Evolutionary conservation across 2,888 invertebrate genomes (phyloP), one percentile per base, ranked within the genome.

Genomic region (Antitype chi): DNA sequence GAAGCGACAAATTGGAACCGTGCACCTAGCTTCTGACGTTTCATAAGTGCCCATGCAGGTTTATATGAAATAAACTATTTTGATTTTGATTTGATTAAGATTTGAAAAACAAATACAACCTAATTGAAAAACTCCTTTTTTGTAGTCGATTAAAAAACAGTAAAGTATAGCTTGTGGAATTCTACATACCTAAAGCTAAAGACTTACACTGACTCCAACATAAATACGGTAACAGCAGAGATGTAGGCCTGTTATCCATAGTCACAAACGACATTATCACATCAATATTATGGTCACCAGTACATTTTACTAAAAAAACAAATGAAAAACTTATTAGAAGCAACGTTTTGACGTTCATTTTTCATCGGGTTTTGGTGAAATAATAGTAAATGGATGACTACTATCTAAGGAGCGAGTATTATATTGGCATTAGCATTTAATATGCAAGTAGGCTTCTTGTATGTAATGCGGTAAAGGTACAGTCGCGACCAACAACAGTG

Each of bases 151-250:
- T 32, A 32, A 32, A 32, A 43, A 43, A 43, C 0, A 4, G 7
- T 4, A 43, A 43, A 7, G 0, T 43, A 43, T 43, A 43, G 38
- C 4, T 38, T 11, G 43, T 43, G 9, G 43, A 9, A 11, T 43
- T 43, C 9, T 43, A 8, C 38, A 38, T 2, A 2, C 9, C 7
- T 43, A 47, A 1, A 11, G 11, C 43, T 47, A 47, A 47, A 3
- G 1, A 47, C 95, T 94, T 87, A 96, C 96, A 85, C 75, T 82
- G 78, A 67, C 73, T 90, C 96, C 96, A 96, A 80, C 96, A 96
- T 11, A 91, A 78, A 72, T 91, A 67, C 0, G 95, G 95, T 23
- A 92, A 77, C 23, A 96, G 81, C 49, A 96, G 67, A 3, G 92
- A 91, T 0, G 91, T 90, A 0, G 94, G 93, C 9, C 87, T 90